Percentiles rank a stretch among this genome's conserved stretches.
Conservation (phyloP, 2,113 vertebrate genomes). For the Python bivittatus region DNA sequence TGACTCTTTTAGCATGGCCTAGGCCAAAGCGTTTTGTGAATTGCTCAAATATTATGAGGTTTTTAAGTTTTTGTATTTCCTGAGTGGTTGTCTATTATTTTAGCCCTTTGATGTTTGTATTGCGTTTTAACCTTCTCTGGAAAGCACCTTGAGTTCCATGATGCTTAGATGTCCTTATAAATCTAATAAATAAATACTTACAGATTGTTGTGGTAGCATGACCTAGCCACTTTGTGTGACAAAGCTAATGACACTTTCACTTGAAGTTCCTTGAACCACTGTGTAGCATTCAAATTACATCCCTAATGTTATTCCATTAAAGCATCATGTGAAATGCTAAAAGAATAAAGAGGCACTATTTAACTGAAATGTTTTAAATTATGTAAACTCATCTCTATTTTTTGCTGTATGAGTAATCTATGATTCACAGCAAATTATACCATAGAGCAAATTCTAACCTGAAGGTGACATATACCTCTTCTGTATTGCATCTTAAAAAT, state of each 20-base stretch:
- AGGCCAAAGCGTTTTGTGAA: neutral
- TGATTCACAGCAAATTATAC: conserved; percentile 9
- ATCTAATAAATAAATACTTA: neutral
- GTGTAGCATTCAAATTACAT: neutral
- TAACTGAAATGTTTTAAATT: neutral
- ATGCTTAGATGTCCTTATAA: neutral
- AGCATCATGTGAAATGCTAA: neutral
- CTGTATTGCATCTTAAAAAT: neutral
- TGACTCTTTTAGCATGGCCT: neutral
- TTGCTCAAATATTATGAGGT: neutral
- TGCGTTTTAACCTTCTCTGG: neutral
- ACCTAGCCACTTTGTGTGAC: neutral
- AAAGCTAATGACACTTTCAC: neutral
- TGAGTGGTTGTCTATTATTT: neutral
- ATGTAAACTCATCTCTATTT: neutral
- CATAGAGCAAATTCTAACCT: conserved; percentile 9
- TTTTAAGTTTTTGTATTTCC: neutral
- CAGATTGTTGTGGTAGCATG: neutral
- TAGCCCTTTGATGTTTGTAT: neutral
- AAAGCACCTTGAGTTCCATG: neutral
- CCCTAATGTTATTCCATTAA: neutral
- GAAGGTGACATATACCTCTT: neutral
- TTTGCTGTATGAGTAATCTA: neutral
- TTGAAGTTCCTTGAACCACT: conserved; percentile 4
- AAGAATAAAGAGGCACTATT: neutral